Base-by-base conservation (phyloP, 2,888 invertebrate genomes). In the Megalurothrips usitatus region DNA sequence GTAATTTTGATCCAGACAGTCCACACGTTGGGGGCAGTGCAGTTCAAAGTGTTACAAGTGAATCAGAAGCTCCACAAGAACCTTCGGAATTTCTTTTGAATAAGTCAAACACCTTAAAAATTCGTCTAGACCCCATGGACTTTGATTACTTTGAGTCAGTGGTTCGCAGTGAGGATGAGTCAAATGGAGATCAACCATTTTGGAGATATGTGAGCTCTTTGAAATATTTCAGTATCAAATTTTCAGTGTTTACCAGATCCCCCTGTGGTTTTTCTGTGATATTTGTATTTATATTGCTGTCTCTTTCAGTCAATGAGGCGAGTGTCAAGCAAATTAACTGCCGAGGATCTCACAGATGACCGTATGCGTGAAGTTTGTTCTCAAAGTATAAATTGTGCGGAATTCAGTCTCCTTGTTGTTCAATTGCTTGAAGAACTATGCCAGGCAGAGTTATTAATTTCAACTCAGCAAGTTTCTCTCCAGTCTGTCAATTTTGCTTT, bases 401-500 rank as follows among this genome's bases (percentile, higher is more conserved):
- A 92, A 84, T 90, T 91, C 82, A 90, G 90, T 58, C 85, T 90
- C 43, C 85, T 92, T 81, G 89, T 91, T 79, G 88, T 90, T 2
- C 90, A 91, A 11, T 80, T 84, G 17, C 81, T 84, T 23, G 80
- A 82, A 79, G 81, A 81, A 63, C 81, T 82, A 48, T 79, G 81
- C 11, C 47, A 79, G 28, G 81, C 81, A 14, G 83, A 82, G 79
- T 75, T 75, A 12, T 75, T 75, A 82, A 81, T 79, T 47, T 82
- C 47, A 81, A 81, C 49, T 52, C 83, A 83, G 79, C 82, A 82
- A 80, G 81, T 90, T 81, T 90, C 90, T 0, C 88, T 91, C 84
- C 91, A 91, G 82, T 90, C 91, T 47, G 87, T 92, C 0, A 91
- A 91, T 84, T 92, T 92, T 84, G 88, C 91, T 0, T 83, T 92